Evolutionary conservation across 2,888 invertebrate genomes (phyloP).

Genomic region (Pyrochroa serraticornis): DNA sequence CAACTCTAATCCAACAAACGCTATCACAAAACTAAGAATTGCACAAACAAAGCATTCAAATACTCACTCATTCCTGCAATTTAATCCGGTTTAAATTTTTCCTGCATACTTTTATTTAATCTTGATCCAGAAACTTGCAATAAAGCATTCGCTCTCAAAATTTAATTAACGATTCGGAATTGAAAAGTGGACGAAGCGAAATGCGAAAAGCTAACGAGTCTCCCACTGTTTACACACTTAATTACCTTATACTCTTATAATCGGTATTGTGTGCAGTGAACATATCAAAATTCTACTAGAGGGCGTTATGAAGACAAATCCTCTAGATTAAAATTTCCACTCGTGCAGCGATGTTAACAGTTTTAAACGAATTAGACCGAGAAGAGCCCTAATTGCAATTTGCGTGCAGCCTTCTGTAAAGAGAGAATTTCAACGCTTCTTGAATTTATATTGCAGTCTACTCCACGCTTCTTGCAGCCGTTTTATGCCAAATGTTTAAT

Average conservation of each 20-base stretch:
- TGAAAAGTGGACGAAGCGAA: neutral
- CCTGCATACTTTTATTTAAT: too few relatives aligned
- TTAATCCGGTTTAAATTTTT: too few relatives aligned
- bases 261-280: too few relatives aligned
- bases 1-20: conserved; percentile 2
- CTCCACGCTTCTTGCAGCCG: neutral
- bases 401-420: conserved; percentile 11
- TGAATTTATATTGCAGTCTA: conserved; percentile 3
- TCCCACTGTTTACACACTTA: too few relatives aligned
- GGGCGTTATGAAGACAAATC: too few relatives aligned
- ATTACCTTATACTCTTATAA: too few relatives aligned
- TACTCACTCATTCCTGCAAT: too few relatives aligned
- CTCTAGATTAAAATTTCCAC: neutral
- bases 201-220: neutral
- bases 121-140: neutral
- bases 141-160: neutral
- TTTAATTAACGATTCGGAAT: neutral
- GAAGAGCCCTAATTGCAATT: neutral
- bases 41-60: conserved; percentile 8
- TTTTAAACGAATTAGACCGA: neutral
- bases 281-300: too few relatives aligned
- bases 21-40: conserved; percentile 2
- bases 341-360: neutral
- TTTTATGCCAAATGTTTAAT: too few relatives aligned
- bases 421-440: neutral